Conservation (phyloP, 1,140 invertebrate genomes). For the Coenobita brevimanus region DNA sequence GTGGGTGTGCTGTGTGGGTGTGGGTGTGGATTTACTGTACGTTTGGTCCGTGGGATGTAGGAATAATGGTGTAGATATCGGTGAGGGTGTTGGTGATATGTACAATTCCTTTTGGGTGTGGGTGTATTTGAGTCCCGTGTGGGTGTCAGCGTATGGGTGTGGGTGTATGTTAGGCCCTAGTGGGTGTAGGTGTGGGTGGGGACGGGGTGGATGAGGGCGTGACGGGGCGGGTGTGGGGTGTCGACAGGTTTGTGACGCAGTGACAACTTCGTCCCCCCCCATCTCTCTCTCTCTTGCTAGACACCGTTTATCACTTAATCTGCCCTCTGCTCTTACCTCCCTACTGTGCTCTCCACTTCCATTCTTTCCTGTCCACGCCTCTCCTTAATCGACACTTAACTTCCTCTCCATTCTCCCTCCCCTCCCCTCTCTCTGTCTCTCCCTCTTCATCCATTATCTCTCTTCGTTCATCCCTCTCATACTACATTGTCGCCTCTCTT, state of each 20-base stretch:
- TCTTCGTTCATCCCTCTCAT: background rate
- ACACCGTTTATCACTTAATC: too few species aligned
- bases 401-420: background rate
- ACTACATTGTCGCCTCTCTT: background rate
- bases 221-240: background rate
- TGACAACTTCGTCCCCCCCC: background rate
- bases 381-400: background rate
- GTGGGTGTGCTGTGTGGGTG: too few species aligned
- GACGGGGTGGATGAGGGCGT: background rate
- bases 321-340: background rate
- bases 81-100: too few species aligned
- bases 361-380: too few species aligned
- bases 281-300: slow-evolving; percentile 12
- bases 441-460: background rate
- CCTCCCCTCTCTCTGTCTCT: background rate
- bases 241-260: background rate
- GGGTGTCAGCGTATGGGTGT: too few species aligned
- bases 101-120: too few species aligned
- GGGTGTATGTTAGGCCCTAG: too few species aligned
- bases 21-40: too few species aligned
- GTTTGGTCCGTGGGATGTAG: too few species aligned
- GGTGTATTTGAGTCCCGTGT: too few species aligned
- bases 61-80: too few species aligned
- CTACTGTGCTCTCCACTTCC: background rate
- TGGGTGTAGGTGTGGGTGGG: background rate